phyloP scores from a whole-genome alignment of 2,113 vertebrate genomes.

The Corvus hawaiiensis region DNA sequence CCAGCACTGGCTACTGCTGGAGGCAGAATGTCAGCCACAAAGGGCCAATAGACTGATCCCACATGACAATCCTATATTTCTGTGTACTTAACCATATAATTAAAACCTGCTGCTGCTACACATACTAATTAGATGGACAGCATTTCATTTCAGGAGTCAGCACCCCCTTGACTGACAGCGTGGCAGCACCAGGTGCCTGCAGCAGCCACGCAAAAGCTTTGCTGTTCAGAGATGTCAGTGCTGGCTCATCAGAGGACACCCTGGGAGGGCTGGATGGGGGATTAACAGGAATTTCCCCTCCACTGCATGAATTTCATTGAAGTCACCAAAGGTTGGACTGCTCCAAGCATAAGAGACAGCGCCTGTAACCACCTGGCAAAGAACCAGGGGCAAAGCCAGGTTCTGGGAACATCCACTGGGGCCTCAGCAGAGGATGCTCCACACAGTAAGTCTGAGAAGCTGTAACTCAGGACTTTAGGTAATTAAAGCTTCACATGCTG shows the following conservation, averaged over 20 bases:
- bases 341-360: background rate
- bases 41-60: background rate
- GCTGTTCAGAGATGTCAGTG: background rate
- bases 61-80: background rate
- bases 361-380: background rate
- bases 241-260: background rate
- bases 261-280: background rate
- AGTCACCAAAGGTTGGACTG: background rate
- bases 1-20: conserved; percentile 20
- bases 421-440: background rate
- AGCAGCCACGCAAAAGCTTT: background rate
- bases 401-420: background rate
- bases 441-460: background rate
- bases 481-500: background rate
- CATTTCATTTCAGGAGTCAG: background rate
- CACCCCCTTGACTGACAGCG: background rate
- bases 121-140: conserved; percentile 14
- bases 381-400: background rate
- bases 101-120: conserved; percentile 31
- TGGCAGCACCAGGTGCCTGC: background rate
- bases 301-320: background rate
- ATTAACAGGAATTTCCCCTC: background rate
- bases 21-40: conserved; percentile 38
- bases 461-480: accelerated
- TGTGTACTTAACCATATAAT: conserved; percentile 56